Evolutionary conservation across 2,888 invertebrate genomes (phyloP), one percentile per base, ranked within the genome.

Genomic region (Conus canariensis): DNA sequence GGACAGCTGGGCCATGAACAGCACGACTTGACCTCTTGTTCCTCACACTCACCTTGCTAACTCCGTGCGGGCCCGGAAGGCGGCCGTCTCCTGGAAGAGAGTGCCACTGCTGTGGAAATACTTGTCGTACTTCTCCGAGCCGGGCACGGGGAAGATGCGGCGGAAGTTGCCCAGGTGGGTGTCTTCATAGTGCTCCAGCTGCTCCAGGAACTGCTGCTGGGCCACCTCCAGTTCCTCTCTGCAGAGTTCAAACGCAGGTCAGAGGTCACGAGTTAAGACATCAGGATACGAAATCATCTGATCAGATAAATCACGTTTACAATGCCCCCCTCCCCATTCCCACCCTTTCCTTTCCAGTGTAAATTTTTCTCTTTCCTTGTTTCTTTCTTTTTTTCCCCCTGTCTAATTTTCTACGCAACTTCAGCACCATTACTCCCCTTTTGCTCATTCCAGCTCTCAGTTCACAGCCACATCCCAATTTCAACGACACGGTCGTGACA

Each of bases 81-180:
- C 96, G 56, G 96, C 96, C 10, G 96, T 96, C 92, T 96, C 96
- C 92, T 96, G 96, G 93, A 96, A 96, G 60, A 96, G 95, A 3
- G 96, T 96, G 25, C 96, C 96, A 91, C 95, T 95, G 91, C 94
- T 95, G 92, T 96, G 95, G 93, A 96, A 96, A 93, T 93, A 96
- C 92, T 96, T 96, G 87, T 96, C 96, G 91, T 96, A 96, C 90
- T 95, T 96, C 56, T 96, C 96, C 8, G 90, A 91, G 82, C 94
- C 95, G 8, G 94, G 93, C 9, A 87, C 77, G 0, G 96, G 96
- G 92, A 96, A 96, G 60, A 96, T 96, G 59, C 96, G 93, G n/a
- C 96, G 93, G 92, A 96, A 96, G 93, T 96, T 96, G 14, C 96
- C 96, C 90, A 96, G 89, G 92, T 96, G 96, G 45, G 92, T 92